Evolutionary conservation across 1,140 invertebrate genomes (phyloP).

Genomic region (Eufriesea mexicana): DNA sequence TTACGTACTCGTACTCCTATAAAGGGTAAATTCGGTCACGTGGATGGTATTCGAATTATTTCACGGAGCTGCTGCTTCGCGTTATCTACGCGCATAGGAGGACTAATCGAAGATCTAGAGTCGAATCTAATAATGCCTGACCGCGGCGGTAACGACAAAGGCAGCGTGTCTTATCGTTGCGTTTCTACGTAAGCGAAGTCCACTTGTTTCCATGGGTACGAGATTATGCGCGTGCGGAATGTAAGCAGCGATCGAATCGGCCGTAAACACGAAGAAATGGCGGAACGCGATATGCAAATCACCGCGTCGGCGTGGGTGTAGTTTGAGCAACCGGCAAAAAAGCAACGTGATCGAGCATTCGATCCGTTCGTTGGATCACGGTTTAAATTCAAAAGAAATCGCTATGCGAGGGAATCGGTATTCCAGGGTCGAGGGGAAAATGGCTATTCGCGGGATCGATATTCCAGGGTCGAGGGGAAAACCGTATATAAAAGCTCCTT

Average conservation of each 20-base stretch:
- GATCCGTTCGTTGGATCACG: background rate
- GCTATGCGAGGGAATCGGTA: background rate
- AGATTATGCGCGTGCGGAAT: slow-evolving; percentile 29
- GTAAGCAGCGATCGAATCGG: slow-evolving; percentile 43
- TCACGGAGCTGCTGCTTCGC: too few relatives aligned
- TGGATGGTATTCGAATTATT: background rate
- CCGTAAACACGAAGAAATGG: slow-evolving; percentile 50
- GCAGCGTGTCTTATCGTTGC: slow-evolving; percentile 26
- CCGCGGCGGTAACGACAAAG: slow-evolving; percentile 1
- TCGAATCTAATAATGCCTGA: too few relatives aligned
- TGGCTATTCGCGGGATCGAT: too few relatives aligned
- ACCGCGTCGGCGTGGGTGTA: slow-evolving; percentile 15
- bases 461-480: background rate
- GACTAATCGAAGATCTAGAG: background rate
- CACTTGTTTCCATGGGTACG: slow-evolving; percentile 31
- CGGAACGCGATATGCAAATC: slow-evolving; percentile 51
- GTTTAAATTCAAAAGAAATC: background rate
- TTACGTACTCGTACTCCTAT: too few relatives aligned
- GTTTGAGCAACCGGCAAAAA: slow-evolving; percentile 25
- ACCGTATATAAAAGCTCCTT: background rate
- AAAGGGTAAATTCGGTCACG: background rate
- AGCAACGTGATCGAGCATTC: background rate
- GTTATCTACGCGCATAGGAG: background rate
- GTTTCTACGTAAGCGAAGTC: slow-evolving; percentile 35
- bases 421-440: background rate